These are phyloP conservation scores for Nephila pilipes DNA, from an alignment of 1,140 invertebrate species.

Conservation along the genomic window DNA sequence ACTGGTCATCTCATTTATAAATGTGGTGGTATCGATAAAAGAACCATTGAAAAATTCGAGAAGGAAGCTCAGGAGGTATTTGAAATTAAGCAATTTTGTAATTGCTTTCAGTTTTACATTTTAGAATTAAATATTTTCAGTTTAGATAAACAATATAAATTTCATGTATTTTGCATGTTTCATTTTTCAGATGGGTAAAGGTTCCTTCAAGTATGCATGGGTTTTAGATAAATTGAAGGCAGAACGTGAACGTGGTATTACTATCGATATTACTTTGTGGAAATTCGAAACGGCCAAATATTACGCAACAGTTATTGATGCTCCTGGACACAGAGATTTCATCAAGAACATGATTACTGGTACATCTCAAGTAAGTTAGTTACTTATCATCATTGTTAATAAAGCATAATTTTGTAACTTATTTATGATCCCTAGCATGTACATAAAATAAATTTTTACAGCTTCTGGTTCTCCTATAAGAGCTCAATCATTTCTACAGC, in stretches of 20 bases:
- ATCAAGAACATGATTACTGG: conserved; percentile 87
- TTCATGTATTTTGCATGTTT: background rate
- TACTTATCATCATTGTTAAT: too few relatives aligned
- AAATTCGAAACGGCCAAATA: conserved; percentile 85
- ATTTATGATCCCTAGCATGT: too few relatives aligned
- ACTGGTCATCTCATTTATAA: conserved; percentile 86
- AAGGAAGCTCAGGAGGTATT: conserved; percentile 84
- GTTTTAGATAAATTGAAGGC: conserved; percentile 86
- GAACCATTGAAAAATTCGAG: conserved; percentile 86
- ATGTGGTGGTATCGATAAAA: conserved; percentile 85
- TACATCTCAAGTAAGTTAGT: conserved; percentile 82
- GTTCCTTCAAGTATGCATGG: conserved; percentile 85
- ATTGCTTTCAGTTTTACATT: too few relatives aligned
- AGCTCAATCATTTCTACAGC: too few relatives aligned
- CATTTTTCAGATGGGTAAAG: conserved; percentile 83
- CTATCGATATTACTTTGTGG: conserved; percentile 86
- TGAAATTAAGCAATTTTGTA: too few relatives aligned
- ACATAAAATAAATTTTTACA: too few relatives aligned
- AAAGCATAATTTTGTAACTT: too few relatives aligned
- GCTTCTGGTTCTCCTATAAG: too few relatives aligned
- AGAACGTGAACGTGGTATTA: conserved; percentile 86
- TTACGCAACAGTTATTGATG: conserved; percentile 85
- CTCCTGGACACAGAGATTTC: conserved; percentile 86
- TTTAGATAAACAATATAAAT: background rate
- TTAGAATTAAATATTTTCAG: background rate